Evolutionary conservation across 2,888 invertebrate genomes (phyloP).

Genomic region (Drosophila seclusa): DNA sequence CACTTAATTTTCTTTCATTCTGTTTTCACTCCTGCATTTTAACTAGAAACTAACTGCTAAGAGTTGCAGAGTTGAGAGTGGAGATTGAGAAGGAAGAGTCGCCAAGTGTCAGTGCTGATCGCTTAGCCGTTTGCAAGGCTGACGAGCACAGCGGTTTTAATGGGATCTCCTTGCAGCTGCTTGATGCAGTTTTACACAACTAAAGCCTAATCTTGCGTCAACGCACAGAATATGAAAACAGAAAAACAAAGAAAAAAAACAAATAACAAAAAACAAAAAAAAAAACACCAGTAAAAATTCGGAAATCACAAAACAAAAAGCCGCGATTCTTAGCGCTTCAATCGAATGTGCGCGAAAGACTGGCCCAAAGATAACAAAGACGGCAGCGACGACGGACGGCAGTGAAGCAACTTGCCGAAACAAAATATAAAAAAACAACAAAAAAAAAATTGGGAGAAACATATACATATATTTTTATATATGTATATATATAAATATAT

Average conservation of each 20-base stretch:
- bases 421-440: constrained; percentile 28
- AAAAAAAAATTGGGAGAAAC: not conserved
- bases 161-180: not conserved
- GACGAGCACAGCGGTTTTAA: not conserved
- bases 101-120: not conserved
- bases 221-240: not conserved
- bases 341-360: constrained; percentile 59
- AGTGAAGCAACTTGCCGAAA: constrained; percentile 50
- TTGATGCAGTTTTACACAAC: not conserved
- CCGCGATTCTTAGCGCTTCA: constrained; percentile 51
- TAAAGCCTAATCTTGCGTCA: not conserved
- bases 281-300: constrained; percentile 3
- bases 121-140: not conserved
- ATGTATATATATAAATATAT: constrained; percentile 4
- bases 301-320: constrained; percentile 38
- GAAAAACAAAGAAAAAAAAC: too few relatives aligned
- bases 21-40: not conserved
- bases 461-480: not conserved
- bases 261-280: not conserved
- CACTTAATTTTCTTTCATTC: not conserved
- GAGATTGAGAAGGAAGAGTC: not conserved
- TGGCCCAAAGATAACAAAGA: constrained; percentile 34
- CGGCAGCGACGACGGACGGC: constrained; percentile 35
- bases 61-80: not conserved
- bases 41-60: not conserved